Conservation (phyloP, 1,140 invertebrate species). For the Platorchestia sp. region DNA sequence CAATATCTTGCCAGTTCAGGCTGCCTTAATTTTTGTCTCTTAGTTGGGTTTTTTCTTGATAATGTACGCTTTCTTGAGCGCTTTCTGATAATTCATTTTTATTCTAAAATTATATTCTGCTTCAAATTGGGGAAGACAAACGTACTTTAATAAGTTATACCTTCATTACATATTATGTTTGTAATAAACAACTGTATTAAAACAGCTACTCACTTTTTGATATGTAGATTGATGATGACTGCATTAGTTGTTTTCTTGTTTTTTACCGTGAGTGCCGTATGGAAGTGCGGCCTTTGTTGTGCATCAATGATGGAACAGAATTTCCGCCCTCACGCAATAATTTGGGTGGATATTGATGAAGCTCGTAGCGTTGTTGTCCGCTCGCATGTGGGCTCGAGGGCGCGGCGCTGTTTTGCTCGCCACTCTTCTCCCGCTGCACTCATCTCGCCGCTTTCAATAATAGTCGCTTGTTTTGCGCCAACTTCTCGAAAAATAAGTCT, state of each 20-base stretch:
- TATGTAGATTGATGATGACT: neutral
- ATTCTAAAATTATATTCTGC: neutral
- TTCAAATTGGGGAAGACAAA: no score
- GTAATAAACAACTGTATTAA: neutral
- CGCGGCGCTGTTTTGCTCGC: conserved; percentile 10
- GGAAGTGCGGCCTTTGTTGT: neutral
- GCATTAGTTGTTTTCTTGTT: neutral
- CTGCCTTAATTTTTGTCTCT: neutral
- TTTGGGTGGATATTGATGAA: conserved; percentile 43
- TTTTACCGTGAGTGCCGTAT: neutral
- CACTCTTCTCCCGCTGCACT: neutral
- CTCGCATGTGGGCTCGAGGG: neutral
- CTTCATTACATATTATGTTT: neutral
- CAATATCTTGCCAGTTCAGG: no score
- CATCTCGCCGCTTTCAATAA: conserved; percentile 26
- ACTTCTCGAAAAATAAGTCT: neutral
- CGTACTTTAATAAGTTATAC: no score
- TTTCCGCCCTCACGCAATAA: conserved; percentile 42
- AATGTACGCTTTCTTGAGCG: neutral
- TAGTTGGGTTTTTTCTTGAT: neutral
- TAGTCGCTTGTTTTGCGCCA: neutral
- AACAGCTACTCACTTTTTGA: neutral
- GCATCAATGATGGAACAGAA: neutral
- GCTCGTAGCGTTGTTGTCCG: conserved; percentile 26
- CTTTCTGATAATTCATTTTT: neutral